Evolutionary conservation across 2,113 vertebrate species (phyloP).

Genomic region (Phoxinus phoxinus): DNA sequence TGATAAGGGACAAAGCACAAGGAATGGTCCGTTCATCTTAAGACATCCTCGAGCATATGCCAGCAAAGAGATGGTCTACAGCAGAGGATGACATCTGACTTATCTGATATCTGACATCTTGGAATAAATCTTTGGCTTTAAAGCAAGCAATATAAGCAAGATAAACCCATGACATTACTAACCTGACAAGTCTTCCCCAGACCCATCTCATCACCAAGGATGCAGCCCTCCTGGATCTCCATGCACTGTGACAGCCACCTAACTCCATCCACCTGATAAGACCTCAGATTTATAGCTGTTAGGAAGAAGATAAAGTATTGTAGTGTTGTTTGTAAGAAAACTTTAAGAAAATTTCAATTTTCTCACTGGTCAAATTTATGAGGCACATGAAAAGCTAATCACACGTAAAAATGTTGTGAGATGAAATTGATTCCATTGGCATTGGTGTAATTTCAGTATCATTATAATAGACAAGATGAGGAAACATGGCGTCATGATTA

Average conservation of each 20-base stretch:
- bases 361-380: neutral
- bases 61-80: conserved; percentile 87
- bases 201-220: conserved; percentile 95
- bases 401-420: neutral
- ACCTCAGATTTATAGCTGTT: conserved; percentile 81
- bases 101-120: conserved; percentile 1
- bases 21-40: conserved; percentile 77
- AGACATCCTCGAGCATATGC: conserved; percentile 79
- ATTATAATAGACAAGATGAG: no score
- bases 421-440: neutral
- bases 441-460: no score
- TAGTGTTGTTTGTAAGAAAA: neutral
- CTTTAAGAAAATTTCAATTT: neutral
- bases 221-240: conserved; percentile 82
- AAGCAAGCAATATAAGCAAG: neutral
- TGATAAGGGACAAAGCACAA: conserved; percentile 89
- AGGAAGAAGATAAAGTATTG: neutral
- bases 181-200: conserved; percentile 97
- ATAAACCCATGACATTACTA: neutral
- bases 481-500: no score
- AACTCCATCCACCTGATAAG: conserved; percentile 88
- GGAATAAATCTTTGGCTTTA: neutral
- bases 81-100: conserved; percentile 34
- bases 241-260: conserved; percentile 83
- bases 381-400: neutral